Percentiles rank a stretch among this genome's conserved stretches.
phyloP scores from a whole-genome alignment of 64 coral and sea anemone species.

The Montipora sp. region DNA sequence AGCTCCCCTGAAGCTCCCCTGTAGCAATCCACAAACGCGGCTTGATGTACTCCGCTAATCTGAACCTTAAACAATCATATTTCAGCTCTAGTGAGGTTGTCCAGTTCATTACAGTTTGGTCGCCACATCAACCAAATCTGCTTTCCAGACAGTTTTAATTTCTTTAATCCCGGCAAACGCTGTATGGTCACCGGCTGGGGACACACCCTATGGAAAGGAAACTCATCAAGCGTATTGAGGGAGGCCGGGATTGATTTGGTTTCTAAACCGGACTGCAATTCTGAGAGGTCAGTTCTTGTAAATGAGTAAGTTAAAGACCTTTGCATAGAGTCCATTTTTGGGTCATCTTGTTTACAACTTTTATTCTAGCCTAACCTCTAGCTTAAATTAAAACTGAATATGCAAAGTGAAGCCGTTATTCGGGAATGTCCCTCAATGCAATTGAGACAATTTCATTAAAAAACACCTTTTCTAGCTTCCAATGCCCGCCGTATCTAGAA shows the following conservation, averaged over 20 bases:
- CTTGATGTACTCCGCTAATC: not conserved
- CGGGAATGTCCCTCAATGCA: too few species aligned
- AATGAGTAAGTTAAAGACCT: too few species aligned
- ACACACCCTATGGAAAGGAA: constrained; percentile 85
- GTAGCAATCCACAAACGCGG: too few species aligned
- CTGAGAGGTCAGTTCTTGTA: constrained; percentile 57
- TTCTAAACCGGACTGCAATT: constrained; percentile 78
- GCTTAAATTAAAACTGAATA: too few species aligned
- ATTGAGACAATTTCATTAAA: too few species aligned
- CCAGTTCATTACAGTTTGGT: constrained; percentile 53
- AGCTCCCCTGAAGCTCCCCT: too few species aligned
- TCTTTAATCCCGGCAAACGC: constrained; percentile 77
- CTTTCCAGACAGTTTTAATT: constrained; percentile 62
- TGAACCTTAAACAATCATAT: not conserved
- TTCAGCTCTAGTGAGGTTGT: constrained; percentile 83
- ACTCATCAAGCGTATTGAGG: constrained; percentile 55
- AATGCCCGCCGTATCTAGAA: too few species aligned
- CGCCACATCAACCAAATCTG: constrained; percentile 72
- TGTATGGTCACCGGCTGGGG: constrained; percentile 97
- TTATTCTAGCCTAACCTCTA: too few species aligned
- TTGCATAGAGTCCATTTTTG: not conserved
- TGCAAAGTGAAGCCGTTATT: too few species aligned
- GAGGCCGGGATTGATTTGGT: constrained; percentile 90
- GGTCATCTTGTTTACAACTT: too few species aligned
- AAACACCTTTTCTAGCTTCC: too few species aligned